phyloP scores from a whole-genome alignment of 1,140 invertebrate species.

The Metaphire vulgaris region DNA sequence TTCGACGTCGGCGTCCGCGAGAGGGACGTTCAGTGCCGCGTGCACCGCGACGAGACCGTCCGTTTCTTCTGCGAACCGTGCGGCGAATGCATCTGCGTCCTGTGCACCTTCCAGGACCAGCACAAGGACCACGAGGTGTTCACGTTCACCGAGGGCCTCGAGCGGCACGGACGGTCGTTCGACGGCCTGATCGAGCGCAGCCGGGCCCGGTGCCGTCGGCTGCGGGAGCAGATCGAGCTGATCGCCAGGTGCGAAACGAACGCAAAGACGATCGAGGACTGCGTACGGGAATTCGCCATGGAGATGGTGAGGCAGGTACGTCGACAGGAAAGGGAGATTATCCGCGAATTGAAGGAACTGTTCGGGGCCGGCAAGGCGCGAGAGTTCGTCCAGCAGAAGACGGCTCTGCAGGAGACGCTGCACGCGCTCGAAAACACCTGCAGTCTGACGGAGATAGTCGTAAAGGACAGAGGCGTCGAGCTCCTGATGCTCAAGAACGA shows the following conservation, averaged over 20 bases:
- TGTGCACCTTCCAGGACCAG: conserved; percentile 54
- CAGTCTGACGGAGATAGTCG: conserved; percentile 48
- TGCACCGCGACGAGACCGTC: conserved; percentile 49
- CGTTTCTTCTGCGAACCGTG: conserved; percentile 54
- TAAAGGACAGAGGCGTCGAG: conserved; percentile 49
- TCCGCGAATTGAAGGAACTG: conserved; percentile 42
- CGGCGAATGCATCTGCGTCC: conserved; percentile 51
- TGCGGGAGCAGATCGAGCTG: conserved; percentile 36
- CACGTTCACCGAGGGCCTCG: conserved; percentile 46
- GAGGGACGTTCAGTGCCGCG: conserved; percentile 47
- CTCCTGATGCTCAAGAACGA: conserved; percentile 49
- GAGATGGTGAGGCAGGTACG: conserved; percentile 46
- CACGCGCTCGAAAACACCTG: conserved; percentile 47
- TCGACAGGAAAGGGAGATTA: conserved; percentile 23
- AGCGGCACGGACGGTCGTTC: conserved; percentile 40
- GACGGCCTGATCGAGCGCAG: conserved; percentile 41
- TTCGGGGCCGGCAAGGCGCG: conserved; percentile 41
- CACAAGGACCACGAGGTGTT: conserved; percentile 53
- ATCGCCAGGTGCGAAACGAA: conserved; percentile 43
- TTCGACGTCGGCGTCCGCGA: conserved; percentile 46
- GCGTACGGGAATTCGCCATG: conserved; percentile 45
- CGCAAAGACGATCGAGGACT: conserved; percentile 41
- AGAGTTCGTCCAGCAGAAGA: conserved; percentile 42
- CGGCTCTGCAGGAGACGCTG: conserved; percentile 43
- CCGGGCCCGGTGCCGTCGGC: conserved; percentile 35